These are phyloP conservation scores for Melitaea athalia DNA, from an alignment of 2,888 invertebrate species.

Conservation along the genomic window DNA sequence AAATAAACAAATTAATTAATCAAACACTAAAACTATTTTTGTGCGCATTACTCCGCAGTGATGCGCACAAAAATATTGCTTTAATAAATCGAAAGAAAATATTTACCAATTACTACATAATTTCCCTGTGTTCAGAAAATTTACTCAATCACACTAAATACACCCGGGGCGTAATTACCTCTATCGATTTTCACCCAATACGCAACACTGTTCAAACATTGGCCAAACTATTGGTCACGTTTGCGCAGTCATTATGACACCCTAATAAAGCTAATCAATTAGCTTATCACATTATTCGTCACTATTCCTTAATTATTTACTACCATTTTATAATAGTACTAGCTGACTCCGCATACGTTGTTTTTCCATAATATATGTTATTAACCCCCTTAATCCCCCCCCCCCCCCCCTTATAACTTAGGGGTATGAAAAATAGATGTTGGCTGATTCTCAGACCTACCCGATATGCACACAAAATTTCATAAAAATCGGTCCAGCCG, in stretches of 20 bases:
- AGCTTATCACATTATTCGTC: neutral
- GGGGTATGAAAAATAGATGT: too few species aligned
- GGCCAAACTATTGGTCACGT: constrained; percentile 14
- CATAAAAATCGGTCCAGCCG: too few species aligned
- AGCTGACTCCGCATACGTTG: too few species aligned
- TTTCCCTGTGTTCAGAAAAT: constrained; percentile 10
- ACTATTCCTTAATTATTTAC: neutral
- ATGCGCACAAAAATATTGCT: neutral
- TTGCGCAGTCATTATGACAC: constrained; percentile 15
- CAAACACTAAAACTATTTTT: neutral
- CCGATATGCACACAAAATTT: too few species aligned
- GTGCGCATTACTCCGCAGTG: too few species aligned
- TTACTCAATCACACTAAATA: constrained; percentile 10
- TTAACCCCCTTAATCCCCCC: too few species aligned
- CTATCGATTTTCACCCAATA: constrained; percentile 22
- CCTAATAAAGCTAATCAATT: constrained; percentile 23
- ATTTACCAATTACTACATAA: neutral
- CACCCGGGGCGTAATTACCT: constrained; percentile 16
- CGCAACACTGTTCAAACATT: constrained; percentile 13
- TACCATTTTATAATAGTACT: neutral
- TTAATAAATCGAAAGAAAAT: neutral
- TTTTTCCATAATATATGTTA: too few species aligned
- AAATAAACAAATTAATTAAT: too few species aligned
- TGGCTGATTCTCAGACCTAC: too few species aligned
- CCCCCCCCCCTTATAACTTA: too few species aligned